Evolutionary conservation across 2,797 vertebrate species (phyloP), one percentile per base, ranked within the genome.

Genomic region (Rhinogobio ventralis): DNA sequence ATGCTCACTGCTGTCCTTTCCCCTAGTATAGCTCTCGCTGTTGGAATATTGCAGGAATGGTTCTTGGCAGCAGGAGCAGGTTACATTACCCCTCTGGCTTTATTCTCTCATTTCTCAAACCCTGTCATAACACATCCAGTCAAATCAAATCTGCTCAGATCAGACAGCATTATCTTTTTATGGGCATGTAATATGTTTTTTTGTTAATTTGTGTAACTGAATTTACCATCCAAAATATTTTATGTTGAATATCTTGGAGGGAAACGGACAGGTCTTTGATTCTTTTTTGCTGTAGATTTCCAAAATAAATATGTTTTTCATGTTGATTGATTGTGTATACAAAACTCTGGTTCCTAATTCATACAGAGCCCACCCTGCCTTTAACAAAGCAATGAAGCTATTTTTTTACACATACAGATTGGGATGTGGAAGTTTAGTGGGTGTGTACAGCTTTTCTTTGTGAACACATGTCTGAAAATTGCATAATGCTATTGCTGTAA

Each of bases 1-100:
- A 85, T 84, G 88, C 86, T 64, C 89, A 77, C 71, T 82, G 87
- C 89, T 89, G 88, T 91, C 88, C 90, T 87, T 85, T 83, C 83
- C 88, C 82, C 77, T 87, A 87, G 53, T 25, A 73, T 53, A 39
- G 83, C 85, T 86, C 81, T 91, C 73, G 80, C 81, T 85, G 87
- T 76, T 82, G 66, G 69, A 84, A 82, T 88, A 71, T 83, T 49
- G 87, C 86, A 71, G 76, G 60, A 87, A 86, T 71, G 73, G 86
- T 82, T 84, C 85, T 90, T 89, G 86, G 90, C 85, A 67, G 83
- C 17, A 68, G 68, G 39, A 7, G 25, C 64, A 42, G 81, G 36
- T n/a, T 73, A 83, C 46, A 42, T 28, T 74, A 84, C 92, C 91
- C 92, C 87, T 64, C 82, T 86, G 87, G 87, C 72, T 83, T 88